Percentiles rank a stretch among this genome's conserved stretches.
Evolutionary conservation across 1,140 invertebrate genomes (phyloP).

Genomic region (Melitaea cinxia): DNA sequence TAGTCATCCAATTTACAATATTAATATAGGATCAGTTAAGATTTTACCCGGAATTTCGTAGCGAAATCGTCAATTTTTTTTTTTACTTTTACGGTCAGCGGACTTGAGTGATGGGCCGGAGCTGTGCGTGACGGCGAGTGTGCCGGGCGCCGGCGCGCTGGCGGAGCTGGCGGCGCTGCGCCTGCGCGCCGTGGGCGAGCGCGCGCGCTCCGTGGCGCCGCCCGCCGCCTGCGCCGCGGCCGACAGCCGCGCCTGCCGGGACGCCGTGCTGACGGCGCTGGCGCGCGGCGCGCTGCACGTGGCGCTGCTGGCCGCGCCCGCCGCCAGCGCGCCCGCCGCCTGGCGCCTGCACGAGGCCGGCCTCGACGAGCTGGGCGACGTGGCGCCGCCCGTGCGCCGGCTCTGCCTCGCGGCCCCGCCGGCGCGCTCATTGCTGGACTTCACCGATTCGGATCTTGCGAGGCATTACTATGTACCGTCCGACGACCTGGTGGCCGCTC

Average conservation of each 20-base stretch:
- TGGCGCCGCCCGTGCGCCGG: constrained; percentile 40
- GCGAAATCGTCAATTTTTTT: background rate
- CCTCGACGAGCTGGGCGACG: constrained; percentile 47
- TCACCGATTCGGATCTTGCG: constrained; percentile 36
- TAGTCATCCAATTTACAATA: too few relatives aligned
- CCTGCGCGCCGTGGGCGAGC: constrained; percentile 34
- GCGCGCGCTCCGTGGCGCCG: constrained; percentile 34
- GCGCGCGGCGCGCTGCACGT: constrained; percentile 33
- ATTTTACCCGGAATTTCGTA: too few relatives aligned
- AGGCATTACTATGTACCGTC: constrained; percentile 26
- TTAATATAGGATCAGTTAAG: too few relatives aligned
- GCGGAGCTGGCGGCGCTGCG: constrained; percentile 32
- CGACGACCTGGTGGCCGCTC: constrained; percentile 3
- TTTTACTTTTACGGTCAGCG: background rate
- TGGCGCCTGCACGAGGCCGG: constrained; percentile 34
- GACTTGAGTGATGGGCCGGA: constrained; percentile 12
- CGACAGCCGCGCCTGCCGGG: constrained; percentile 29
- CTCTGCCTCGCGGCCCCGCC: constrained; percentile 44
- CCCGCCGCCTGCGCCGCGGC: constrained; percentile 32
- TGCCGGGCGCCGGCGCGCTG: constrained; percentile 31
- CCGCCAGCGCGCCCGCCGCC: constrained; percentile 28
- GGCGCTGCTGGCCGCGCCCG: constrained; percentile 39
- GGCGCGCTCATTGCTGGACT: constrained; percentile 49
- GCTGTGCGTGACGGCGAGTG: constrained; percentile 38
- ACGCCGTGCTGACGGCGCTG: constrained; percentile 32